A percentile compares a stretch with the other conserved stretches of the same genome.
Evolutionary conservation across 92 coral and sea anemone genomes (phyloP).

Genomic region (Phenganax marumi): DNA sequence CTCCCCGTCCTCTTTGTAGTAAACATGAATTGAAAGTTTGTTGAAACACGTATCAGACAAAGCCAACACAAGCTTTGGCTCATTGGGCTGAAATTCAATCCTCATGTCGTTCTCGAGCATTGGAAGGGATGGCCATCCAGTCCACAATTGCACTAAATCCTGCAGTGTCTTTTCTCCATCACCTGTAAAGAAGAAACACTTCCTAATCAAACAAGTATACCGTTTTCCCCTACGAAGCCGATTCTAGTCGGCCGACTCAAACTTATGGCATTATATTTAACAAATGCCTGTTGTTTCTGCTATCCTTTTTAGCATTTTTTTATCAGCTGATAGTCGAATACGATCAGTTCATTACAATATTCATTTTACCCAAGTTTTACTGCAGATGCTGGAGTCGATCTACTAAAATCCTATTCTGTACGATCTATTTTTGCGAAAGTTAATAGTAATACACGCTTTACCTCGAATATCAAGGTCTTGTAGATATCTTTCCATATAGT

Average conservation of each 20-base stretch:
- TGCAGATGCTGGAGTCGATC: too few species aligned
- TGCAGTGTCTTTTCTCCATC: neutral
- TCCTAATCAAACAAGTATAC: too few species aligned
- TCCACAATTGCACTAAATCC: neutral
- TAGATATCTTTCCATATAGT: conserved; percentile 4
- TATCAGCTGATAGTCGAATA: too few species aligned
- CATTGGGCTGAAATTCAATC: neutral
- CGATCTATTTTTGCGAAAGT: too few species aligned
- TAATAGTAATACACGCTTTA: neutral
- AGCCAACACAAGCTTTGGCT: neutral
- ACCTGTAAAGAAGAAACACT: neutral
- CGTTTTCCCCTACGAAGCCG: too few species aligned
- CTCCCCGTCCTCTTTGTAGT: neutral
- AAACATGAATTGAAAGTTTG: neutral
- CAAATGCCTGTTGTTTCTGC: too few species aligned
- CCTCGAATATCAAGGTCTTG: conserved; percentile 4
- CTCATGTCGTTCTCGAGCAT: neutral
- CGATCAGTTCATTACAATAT: too few species aligned
- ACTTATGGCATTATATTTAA: too few species aligned
- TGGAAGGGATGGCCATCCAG: neutral
- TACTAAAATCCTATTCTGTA: too few species aligned
- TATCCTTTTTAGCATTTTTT: too few species aligned
- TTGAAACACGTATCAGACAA: neutral
- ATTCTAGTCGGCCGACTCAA: too few species aligned
- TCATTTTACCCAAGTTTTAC: too few species aligned